Evolutionary conservation across 2,888 invertebrate species (phyloP), one percentile per base, ranked within the genome.

Genomic region (Gonocerus acuteangulatus): DNA sequence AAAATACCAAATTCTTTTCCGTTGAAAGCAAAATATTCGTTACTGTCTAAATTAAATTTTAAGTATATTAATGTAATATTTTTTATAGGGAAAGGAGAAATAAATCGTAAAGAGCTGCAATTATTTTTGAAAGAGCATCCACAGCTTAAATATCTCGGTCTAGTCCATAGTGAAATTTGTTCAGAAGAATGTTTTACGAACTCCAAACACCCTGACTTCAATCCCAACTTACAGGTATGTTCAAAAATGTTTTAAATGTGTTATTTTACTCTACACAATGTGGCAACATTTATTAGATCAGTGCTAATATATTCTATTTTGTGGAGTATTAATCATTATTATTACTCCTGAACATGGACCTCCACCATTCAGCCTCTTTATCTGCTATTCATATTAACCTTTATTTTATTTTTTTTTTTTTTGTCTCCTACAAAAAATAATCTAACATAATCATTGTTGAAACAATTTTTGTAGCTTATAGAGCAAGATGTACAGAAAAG

Each of bases 111-210:
- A 58, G 74, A 76, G 65, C 68, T 82, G 51, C 73, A 72, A 71
- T 71, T 73, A 69, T 79, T 76, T 69, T 68, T 78, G 18, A 70
- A 72, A 62, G 70, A 71, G 15, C 80, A 81, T 69, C 74, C 73
- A 18, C 69, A 75, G 44, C 70, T 82, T 59, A 71, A 71, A 67
- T 82, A 82, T 70, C 72, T 82, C 54, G 82, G 82, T 11, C 72
- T 82, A 61, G 75, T 81, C 47, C 75, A 79, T 69, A 79, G 78
- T 44, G 76, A 79, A 63, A 75, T 76, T 34, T 80, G 80, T 68
- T 77, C 76, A 62, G 77, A 78, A 65, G 76, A 77, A 60, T 74
- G 76, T 69, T 78, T 81, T 66, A 73, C 72, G 42, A 76, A 78
- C 70, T 72, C 75, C 1, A 66, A 69, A 42, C 73, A 76, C 67